These are phyloP conservation scores for Philereme transversata DNA, from an alignment of 2,888 invertebrate genomes.

Conservation along the genomic window DNA sequence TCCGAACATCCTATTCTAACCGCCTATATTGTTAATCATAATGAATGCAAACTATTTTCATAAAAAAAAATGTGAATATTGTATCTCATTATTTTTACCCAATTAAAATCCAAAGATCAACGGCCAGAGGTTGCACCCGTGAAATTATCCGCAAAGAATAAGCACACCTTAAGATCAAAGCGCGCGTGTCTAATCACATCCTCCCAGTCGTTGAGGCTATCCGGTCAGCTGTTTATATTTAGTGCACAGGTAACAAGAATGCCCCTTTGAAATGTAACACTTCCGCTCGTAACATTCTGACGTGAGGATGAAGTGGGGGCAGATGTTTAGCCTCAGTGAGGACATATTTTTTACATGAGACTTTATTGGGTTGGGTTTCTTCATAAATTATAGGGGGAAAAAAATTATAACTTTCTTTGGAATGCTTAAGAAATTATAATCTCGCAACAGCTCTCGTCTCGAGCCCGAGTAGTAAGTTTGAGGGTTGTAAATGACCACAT, in stretches of 20 bases:
- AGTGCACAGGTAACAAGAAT: constrained; percentile 81
- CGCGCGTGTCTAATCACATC: constrained; percentile 61
- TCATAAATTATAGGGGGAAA: not conserved
- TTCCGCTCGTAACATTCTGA: constrained; percentile 74
- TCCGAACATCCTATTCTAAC: too few species aligned
- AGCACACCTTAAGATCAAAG: constrained; percentile 64
- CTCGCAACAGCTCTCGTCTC: too few species aligned
- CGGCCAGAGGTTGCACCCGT: constrained; percentile 22
- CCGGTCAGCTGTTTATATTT: constrained; percentile 67
- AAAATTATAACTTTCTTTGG: not conserved
- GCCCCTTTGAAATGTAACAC: constrained; percentile 80
- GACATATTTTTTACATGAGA: constrained; percentile 8
- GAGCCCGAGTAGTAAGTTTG: too few species aligned
- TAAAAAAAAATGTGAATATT: too few species aligned
- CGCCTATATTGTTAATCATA: too few species aligned
- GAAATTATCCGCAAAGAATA: constrained; percentile 35
- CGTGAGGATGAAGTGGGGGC: constrained; percentile 19
- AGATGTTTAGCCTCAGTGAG: constrained; percentile 25
- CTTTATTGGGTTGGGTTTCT: too few species aligned
- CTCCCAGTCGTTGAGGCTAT: constrained; percentile 40
- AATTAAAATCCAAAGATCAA: constrained; percentile 29
- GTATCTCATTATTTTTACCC: not conserved
- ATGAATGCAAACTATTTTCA: too few species aligned
- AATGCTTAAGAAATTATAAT: too few species aligned
- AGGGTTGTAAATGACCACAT: too few species aligned